Conservation (phyloP, 2,888 invertebrate species). For the Pocota personata region DNA sequence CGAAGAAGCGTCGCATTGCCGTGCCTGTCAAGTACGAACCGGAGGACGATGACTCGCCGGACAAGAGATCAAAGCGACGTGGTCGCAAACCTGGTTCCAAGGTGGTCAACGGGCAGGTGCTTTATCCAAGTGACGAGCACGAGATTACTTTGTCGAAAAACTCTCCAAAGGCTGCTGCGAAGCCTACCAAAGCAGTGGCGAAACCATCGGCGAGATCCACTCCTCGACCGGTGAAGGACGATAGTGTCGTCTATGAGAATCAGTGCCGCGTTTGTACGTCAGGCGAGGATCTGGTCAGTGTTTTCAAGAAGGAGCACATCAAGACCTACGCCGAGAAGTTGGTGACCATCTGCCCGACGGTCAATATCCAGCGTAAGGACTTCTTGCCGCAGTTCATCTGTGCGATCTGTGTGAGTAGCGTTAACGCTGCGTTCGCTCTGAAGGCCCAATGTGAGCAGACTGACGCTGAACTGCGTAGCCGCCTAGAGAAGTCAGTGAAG, state of each 20-base stretch:
- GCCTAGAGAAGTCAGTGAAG: slow-evolving; percentile 81
- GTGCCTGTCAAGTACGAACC: slow-evolving; percentile 31
- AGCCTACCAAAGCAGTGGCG: too few species aligned
- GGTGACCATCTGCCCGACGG: slow-evolving; percentile 81
- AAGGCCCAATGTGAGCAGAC: slow-evolving; percentile 81
- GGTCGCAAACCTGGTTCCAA: slow-evolving; percentile 63
- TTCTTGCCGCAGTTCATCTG: slow-evolving; percentile 83
- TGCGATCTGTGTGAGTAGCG: slow-evolving; percentile 79
- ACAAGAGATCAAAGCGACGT: slow-evolving; percentile 38
- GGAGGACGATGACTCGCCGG: slow-evolving; percentile 39
- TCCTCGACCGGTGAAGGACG: slow-evolving; percentile 63
- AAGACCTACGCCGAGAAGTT: slow-evolving; percentile 81
- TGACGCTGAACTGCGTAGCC: slow-evolving; percentile 81
- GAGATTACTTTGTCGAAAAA: slow-evolving; percentile 3
- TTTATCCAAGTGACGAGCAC: slow-evolving; percentile 44
- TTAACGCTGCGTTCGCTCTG: slow-evolving; percentile 81
- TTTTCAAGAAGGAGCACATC: slow-evolving; percentile 80
- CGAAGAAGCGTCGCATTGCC: slow-evolving; percentile 73
- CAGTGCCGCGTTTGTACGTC: slow-evolving; percentile 82
- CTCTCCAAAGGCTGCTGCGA: not conserved
- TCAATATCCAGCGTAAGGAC: slow-evolving; percentile 81
- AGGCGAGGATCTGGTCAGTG: slow-evolving; percentile 78
- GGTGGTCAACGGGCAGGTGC: slow-evolving; percentile 58
- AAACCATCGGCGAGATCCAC: slow-evolving; percentile 20
- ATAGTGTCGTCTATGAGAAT: slow-evolving; percentile 77